Conservation (phyloP, 2,797 vertebrate genomes). For the Limnodromus scolopaceus region DNA sequence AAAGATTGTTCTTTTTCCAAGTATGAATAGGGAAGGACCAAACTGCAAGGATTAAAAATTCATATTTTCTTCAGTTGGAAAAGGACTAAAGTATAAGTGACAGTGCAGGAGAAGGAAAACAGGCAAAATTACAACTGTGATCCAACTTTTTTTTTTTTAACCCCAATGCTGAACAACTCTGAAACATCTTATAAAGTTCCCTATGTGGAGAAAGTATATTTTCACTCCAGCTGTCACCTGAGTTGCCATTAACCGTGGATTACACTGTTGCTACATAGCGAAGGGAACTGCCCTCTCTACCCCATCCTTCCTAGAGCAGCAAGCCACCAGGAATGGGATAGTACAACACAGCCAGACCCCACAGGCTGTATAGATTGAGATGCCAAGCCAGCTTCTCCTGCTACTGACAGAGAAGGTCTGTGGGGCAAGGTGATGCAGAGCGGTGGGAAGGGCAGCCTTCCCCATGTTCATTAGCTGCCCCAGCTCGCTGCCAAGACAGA, state of each 20-base stretch:
- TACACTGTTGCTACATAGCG: background rate
- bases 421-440: background rate
- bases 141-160: background rate
- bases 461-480: background rate
- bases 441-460: background rate
- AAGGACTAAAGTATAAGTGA: background rate
- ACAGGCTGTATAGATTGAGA: background rate
- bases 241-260: background rate
- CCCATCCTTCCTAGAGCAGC: background rate
- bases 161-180: background rate
- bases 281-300: background rate
- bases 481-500: background rate
- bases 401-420: fast-evolving
- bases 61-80: background rate
- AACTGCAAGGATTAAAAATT: background rate
- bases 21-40: background rate
- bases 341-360: background rate
- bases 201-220: background rate
- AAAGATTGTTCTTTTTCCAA: background rate
- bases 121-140: background rate
- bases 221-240: background rate
- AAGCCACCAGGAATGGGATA: background rate
- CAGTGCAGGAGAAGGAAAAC: background rate
- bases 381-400: background rate
- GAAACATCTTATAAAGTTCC: background rate